Evolutionary conservation across 2,113 vertebrate species (phyloP), one percentile per base, ranked within the genome.

Genomic region (Bubo blakistoni): DNA sequence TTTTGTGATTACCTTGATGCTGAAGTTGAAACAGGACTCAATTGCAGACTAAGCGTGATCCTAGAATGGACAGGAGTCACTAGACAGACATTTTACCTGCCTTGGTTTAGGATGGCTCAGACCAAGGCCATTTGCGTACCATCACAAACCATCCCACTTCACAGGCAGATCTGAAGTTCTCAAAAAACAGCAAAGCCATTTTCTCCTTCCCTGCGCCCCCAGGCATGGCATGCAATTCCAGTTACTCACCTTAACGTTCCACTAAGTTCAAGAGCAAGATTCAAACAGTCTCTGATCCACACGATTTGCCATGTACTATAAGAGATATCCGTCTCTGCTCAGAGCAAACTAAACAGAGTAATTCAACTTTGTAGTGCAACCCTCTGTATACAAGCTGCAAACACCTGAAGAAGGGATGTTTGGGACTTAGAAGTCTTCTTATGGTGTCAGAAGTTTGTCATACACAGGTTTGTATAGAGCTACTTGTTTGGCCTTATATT

Each of bases 11-110:
- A 51, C 13, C 44, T 61, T 26, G 9, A 46, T 5, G 16, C n/a
- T 19, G 72, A 88, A 8, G 0, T 4, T 61, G 86, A 94, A 92
- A 36, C 38, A 85, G 47, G 30, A 52, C 63, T 76, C 44, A 82
- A 18, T 1, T 1, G 6, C 54, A 49, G 42, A 11, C 14, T 9
- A 44, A 57, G 21, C 34, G 25, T 0, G 1, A 38, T 54, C 16
- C 26, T 27, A 63, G 46, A 83, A 61, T 2, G 21, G 34, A 32
- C 13, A 18, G 13, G 21, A 14, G 1, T 21, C 40, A 30, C 42
- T 11, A 32, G 32, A 27, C 12, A 34, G 38, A 63, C 25, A 16
- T 38, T 73, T 78, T 26, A 77, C 17, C 72, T 21, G 69, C 27
- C 54, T 44, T 51, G 25, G 8, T 30, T 58, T 47, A 61, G 30